Evolutionary conservation across 2,888 invertebrate species (phyloP).

Genomic region (Frankliniella fusca): DNA sequence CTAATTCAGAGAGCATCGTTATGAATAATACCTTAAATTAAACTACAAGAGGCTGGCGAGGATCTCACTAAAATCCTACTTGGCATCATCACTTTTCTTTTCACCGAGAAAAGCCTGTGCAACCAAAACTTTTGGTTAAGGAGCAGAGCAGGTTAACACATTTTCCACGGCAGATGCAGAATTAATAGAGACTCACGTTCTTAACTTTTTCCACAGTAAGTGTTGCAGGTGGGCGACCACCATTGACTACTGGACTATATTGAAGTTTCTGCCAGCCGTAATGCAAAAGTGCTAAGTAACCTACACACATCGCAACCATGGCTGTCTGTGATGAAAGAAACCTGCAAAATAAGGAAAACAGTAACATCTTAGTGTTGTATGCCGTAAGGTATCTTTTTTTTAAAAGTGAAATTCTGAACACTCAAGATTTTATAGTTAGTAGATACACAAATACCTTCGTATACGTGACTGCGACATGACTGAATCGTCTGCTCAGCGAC

Average conservation of each 20-base stretch:
- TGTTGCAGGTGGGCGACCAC: not conserved
- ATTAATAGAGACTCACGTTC: not conserved
- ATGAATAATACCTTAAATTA: not conserved
- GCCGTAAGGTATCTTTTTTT: no score
- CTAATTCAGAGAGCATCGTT: not conserved
- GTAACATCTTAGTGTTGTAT: no score
- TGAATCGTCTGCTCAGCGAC: no score
- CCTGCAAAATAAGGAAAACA: no score
- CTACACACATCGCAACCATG: not conserved
- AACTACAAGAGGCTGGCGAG: not conserved
- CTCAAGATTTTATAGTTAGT: no score
- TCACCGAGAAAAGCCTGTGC: not conserved
- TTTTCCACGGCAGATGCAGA: not conserved
- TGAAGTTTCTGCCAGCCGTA: not conserved
- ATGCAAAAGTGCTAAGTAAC: not conserved
- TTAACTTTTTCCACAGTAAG: not conserved
- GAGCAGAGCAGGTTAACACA: no score
- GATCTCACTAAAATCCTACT: not conserved
- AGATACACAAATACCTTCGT: no score
- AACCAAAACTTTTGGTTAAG: not conserved
- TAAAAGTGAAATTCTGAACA: no score
- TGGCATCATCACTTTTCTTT: not conserved
- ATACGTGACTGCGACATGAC: no score
- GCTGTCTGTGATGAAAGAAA: no score
- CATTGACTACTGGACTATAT: conserved; percentile 1